A percentile compares a stretch with the other conserved stretches of the same genome.
Conservation (phyloP, 2,888 invertebrate species). For the Agapostemon virescens region DNA sequence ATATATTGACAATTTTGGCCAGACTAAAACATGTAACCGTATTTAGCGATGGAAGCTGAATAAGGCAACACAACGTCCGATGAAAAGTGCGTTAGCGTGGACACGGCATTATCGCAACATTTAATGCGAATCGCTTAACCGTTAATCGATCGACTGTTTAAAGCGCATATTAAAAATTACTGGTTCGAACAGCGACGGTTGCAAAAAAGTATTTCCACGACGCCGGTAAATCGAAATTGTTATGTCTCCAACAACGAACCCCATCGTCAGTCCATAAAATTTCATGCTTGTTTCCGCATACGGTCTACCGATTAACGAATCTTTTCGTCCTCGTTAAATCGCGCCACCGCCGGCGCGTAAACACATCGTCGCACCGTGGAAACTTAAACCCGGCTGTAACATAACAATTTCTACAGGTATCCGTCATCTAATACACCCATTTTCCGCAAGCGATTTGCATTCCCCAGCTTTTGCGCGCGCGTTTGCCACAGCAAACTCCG, state of each 20-base stretch:
- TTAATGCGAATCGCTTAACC: no score
- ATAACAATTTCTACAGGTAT: background rate
- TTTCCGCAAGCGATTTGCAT: background rate
- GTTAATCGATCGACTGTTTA: no score
- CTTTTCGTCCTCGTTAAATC: background rate
- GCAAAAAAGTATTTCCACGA: background rate
- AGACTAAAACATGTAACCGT: no score
- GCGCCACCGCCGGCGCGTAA: background rate
- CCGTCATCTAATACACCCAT: background rate
- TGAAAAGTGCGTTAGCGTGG: no score
- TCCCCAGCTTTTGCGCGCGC: background rate
- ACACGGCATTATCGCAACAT: no score
- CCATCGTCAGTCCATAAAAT: background rate
- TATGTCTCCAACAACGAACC: conserved; percentile 1
- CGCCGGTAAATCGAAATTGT: background rate
- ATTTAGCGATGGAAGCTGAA: no score
- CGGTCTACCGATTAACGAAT: background rate
- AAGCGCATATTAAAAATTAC: background rate
- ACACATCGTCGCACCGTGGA: background rate
- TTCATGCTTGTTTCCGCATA: background rate
- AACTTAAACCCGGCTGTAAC: background rate
- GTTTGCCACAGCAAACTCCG: background rate
- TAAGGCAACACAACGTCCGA: no score
- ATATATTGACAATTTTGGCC: no score
- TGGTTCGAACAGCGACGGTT: background rate